Evolutionary conservation across 2,113 vertebrate genomes (phyloP), one percentile per base, ranked within the genome.

Genomic region (Tragelaphus strepsiceros): DNA sequence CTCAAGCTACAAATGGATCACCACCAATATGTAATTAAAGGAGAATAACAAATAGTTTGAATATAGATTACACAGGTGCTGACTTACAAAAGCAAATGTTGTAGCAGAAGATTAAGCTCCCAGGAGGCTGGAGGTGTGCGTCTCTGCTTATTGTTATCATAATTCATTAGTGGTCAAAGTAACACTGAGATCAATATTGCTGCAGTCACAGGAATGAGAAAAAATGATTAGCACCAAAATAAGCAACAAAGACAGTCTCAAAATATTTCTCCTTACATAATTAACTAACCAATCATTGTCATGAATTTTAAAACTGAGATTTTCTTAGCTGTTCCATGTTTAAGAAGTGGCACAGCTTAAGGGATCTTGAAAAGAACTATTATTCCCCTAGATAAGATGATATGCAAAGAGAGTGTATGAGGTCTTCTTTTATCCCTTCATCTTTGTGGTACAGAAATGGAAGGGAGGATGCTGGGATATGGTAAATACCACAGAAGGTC

Each of bases 181-280:
- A 96, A 98, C 3, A 35, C 96, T 96, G 96, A 98, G 89, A 98
- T 97, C 97, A 95, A 97, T 98, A 97, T 96, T 95, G 15, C 86
- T 67, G 56, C 30, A 96, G 93, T 74, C 91, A 61, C 2, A 26
- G 56, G 83, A 93, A 91, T 81, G 35, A 97, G 43, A 95, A 97
- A 95, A 96, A 91, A 62, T 54, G 39, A 96, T 87, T 80, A 86
- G 82, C 80, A 77, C n/a, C 62, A 96, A 97, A 95, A 84, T 53
- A 94, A 96, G 89, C 93, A 54, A 64, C 77, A 91, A 85, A 96
- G 74, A 46, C 32, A 59, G 21, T 83, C 58, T 94, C 71, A 93
- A 97, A 96, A 94, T 91, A 43, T 53, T 86, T 85, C 86, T 92
- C 62, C 81, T 35, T 89, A 88, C 24, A 82, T 80, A 90, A 92